Evolutionary conservation across 2,113 vertebrate species (phyloP), one percentile per base, ranked within the genome.

Genomic region (Dicaeum eximium): DNA sequence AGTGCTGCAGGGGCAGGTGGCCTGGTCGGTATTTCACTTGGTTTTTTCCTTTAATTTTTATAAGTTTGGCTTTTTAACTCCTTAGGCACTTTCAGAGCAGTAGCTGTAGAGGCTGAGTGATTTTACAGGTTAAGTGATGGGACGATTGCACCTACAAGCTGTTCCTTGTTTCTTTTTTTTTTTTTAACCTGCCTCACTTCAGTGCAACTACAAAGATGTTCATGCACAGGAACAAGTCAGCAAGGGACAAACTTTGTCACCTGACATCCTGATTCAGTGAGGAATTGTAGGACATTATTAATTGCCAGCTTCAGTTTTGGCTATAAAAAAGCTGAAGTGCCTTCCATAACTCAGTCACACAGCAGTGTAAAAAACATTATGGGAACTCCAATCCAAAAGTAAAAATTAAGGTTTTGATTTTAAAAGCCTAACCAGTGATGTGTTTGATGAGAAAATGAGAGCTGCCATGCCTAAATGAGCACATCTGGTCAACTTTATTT

Each of bases 401-500:
- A 3, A 90, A 75, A 92, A 86, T 82, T 53, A 62, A 82, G n/a
- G 22, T 30, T 96, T 88, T 82, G 38, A 78, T 90, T 94, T 91
- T 56, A 70, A 78, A 88, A 90, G 48, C 20, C 74, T 57, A 72
- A 35, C 15, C 30, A 88, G 53, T 35, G 71, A 80, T 80, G 62
- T 42, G 35, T 51, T 93, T 11, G 6, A 67, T 74, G 44, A 82
- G 84, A 94, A 93, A 83, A 87, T 67, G 40, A 88, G 80, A 50
- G 30, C 69, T 44, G 35, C 73, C 83, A 50, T 80, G 80, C 77
- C 85, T 93, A 86, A 96, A 94, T 82, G 61, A 95, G 83, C 89
- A 96, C 96, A 97, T 97, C 94, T 96, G 75, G 86, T 90, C 94
- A 96, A 93, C 62, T 97, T 96, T 78, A 50, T 95, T 93, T 93